Evolutionary conservation across 2,888 invertebrate species (phyloP).

Genomic region (Hyposoter didymator): DNA sequence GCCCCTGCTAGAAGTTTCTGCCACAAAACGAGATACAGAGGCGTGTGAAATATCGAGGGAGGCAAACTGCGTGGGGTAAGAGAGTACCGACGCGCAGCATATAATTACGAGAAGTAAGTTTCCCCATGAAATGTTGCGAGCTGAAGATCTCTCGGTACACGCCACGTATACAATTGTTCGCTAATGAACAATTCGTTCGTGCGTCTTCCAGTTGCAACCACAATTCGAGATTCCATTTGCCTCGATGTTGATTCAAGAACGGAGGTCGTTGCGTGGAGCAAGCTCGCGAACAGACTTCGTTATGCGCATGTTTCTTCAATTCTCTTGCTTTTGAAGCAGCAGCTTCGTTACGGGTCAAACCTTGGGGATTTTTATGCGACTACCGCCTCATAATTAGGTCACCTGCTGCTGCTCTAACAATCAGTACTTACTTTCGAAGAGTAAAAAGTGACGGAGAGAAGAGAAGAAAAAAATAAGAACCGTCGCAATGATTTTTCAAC

Average conservation of each 20-base stretch:
- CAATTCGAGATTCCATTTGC: slow-evolving; percentile 8
- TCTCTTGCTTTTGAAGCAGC: background rate
- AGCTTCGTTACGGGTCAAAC: background rate
- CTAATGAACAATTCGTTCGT: slow-evolving; percentile 11
- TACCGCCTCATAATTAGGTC: background rate
- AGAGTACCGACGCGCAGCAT: slow-evolving; percentile 47
- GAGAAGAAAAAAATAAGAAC: background rate
- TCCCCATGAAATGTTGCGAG: slow-evolving; percentile 36
- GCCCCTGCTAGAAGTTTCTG: slow-evolving; percentile 67
- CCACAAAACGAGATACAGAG: slow-evolving; percentile 59
- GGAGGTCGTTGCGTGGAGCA: background rate
- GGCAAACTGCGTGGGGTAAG: slow-evolving; percentile 35
- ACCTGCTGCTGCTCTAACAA: background rate
- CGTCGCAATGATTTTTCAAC: background rate
- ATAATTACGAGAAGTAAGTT: slow-evolving; percentile 63
- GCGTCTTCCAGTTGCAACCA: slow-evolving; percentile 11
- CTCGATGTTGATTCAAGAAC: slow-evolving; percentile 1
- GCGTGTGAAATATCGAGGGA: slow-evolving; percentile 52
- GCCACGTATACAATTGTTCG: background rate
- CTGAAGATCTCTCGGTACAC: slow-evolving; percentile 21
- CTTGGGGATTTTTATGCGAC: background rate
- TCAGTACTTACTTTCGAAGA: background rate
- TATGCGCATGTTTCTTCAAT: background rate
- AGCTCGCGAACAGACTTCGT: slow-evolving; percentile 9
- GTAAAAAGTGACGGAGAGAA: background rate